Evolutionary conservation across 2,797 vertebrate genomes (phyloP), one percentile per base, ranked within the genome.

Genomic region (Pseudochirops corinnae): DNA sequence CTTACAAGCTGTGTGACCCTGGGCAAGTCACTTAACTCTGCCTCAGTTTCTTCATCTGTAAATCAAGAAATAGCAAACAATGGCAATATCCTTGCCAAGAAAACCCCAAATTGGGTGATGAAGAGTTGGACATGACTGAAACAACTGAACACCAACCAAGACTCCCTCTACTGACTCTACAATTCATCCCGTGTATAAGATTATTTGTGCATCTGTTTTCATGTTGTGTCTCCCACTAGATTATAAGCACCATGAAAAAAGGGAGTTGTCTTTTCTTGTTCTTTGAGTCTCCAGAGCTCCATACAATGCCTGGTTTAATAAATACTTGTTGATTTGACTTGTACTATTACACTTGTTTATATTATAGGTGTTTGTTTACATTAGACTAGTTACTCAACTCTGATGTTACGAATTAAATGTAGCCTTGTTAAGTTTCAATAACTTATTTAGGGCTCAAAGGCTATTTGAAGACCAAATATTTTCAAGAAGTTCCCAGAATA

Each of bases 371-470:
- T 16, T 67, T 74, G n/a, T 39, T 82, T 39, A 46, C n/a, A 39
- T 39, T 24, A 24, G 67, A 57, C 21, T 57, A 46, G 18, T 2
- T 74, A 39, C 67, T 74, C 67, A 74, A 16, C 14, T n/a, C 62
- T 67, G 4, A 39, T 39, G 33, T 74, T 6, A 74, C 33, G 21
- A 39, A n/a, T 58, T 74, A 90, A 94, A 21, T 95, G 92, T 50
- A 93, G 28, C 31, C 93, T 94, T 95, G 82, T 74, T 50, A 82
- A 67, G 60, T 92, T 26, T 94, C 94, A 93, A 26, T 46, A 14
- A 56, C 93, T 96, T 92, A 95, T 13, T 74, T 93, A 90, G 26
- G 91, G 56, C 21, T 33, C 82, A 91, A 24, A 95, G 95, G 31
- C 10, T 50, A 55, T 93, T 53, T 57, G 91, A 90, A 94, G 56